Base-by-base conservation (phyloP, 30 jellyfish, hydroid and myxozoan genomes). In the Phacellophora camtschatica region DNA sequence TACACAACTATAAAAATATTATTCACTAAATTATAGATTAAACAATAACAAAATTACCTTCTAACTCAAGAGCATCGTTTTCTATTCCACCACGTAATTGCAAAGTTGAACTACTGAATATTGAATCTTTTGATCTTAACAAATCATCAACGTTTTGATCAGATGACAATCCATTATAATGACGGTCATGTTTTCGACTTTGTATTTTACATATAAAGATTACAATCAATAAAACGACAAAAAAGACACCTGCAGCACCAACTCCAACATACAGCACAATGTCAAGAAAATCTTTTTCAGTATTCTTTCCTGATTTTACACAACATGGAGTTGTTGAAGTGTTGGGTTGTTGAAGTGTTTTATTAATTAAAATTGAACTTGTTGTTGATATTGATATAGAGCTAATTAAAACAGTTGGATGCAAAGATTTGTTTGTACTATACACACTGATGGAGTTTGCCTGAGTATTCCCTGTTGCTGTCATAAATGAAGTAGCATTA, bases 31-130 rank as follows among this genome's bases (percentile, higher is more conserved):
- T n/a, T n/a, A n/a, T n/a, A n/a, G n/a, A n/a, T n/a, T n/a, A n/a
- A n/a, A n/a, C n/a, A n/a, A n/a, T n/a, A n/a, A n/a, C n/a, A n/a
- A n/a, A n/a, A n/a, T n/a, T 48, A 78, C 90, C 68, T 22, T 78
- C 90, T 43, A 78, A 15, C 50, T 78, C 90, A 29, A 78, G 77
- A 11, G 81, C 90, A 62, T 64, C 82, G 64, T 78, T 78, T n/a
- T 18, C 24, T 24, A 78, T 13, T 13, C 90, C 90, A n/a, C 68
- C 65, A 28, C 71, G 82, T 22, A 78, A 45, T 35, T 78, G 90
- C 70, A 78, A 51, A 20, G 90, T 78, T 62, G 90, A 78, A 24
- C 90, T 78, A 37, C 49, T 78, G 66, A 78, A 78, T 19, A 83
- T 74, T 1, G 95, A 83, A 22, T 83, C 95, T 37, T 71, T 70